Evolutionary conservation across 2,888 invertebrate species (phyloP).

Genomic region (Thera obeliscata): DNA sequence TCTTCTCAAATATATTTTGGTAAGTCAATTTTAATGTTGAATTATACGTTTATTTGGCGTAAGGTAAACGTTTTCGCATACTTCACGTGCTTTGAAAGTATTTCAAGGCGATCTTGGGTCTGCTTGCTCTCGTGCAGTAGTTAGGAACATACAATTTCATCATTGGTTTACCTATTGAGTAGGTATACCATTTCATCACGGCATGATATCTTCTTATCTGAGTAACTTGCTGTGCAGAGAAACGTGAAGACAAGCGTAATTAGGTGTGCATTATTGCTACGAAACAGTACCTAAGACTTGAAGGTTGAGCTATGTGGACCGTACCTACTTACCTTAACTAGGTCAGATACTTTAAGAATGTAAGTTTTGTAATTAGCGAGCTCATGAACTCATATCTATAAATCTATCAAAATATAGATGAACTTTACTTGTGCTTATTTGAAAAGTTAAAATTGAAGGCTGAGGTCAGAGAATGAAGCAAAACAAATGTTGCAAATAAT

Average conservation of each 20-base stretch:
- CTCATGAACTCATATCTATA: not conserved
- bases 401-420: not conserved
- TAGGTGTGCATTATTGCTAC: conserved; percentile 23
- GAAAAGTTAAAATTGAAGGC: conserved; percentile 4
- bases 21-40: conserved; percentile 66
- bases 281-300: conserved; percentile 19
- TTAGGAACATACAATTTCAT: conserved; percentile 49
- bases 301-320: conserved; percentile 9
- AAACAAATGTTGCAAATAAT: conserved; percentile 19
- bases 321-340: conserved; percentile 5
- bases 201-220: conserved; percentile 31
- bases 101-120: conserved; percentile 80
- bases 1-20: conserved; percentile 45
- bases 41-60: conserved; percentile 65
- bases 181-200: conserved; percentile 45
- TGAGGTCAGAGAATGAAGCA: conserved; percentile 6
- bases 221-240: conserved; percentile 20
- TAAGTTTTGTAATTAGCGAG: conserved; percentile 5
- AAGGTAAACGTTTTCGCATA: conserved; percentile 77
- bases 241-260: conserved; percentile 17
- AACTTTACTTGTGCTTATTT: not conserved
- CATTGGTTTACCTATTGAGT: conserved; percentile 44
- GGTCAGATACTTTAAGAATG: conserved; percentile 25
- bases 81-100: conserved; percentile 80
- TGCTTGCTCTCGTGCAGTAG: conserved; percentile 54